Evolutionary conservation across 2,888 invertebrate genomes (phyloP).

Genomic region (Dioctria rufipes): DNA sequence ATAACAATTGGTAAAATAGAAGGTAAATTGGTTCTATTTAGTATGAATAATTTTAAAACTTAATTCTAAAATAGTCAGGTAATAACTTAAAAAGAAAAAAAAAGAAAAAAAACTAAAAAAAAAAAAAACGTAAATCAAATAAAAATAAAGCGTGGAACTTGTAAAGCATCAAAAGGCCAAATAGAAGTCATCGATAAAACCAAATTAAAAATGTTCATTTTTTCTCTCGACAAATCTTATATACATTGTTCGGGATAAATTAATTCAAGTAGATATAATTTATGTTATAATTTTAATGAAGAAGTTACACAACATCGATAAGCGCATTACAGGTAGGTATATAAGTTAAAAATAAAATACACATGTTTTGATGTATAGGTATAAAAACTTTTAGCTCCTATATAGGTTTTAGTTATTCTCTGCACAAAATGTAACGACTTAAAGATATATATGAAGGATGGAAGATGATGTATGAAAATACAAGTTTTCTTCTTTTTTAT

Average conservation of each 20-base stretch:
- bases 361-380: conserved; percentile 9
- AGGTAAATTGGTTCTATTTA: no score
- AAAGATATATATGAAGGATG: neutral
- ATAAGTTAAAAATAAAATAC: neutral
- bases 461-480: neutral
- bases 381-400: neutral
- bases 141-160: conserved; percentile 23
- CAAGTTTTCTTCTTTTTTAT: conserved; percentile 25
- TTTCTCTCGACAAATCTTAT: conserved; percentile 19
- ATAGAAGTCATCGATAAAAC: conserved; percentile 17
- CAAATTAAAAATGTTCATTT: neutral
- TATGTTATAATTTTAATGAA: conserved; percentile 13
- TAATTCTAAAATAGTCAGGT: neutral
- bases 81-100: neutral
- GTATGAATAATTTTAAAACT: neutral
- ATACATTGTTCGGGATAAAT: conserved; percentile 21
- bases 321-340: conserved; percentile 4
- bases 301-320: conserved; percentile 38
- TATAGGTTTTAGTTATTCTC: neutral
- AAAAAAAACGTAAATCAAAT: conserved; percentile 10
- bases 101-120: conserved; percentile 14
- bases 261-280: neutral
- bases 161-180: conserved; percentile 28
- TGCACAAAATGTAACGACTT: conserved; percentile 4
- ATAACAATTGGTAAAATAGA: no score